Evolutionary conservation across 2,113 vertebrate species (phyloP).

Genomic region (Corapipo altera): DNA sequence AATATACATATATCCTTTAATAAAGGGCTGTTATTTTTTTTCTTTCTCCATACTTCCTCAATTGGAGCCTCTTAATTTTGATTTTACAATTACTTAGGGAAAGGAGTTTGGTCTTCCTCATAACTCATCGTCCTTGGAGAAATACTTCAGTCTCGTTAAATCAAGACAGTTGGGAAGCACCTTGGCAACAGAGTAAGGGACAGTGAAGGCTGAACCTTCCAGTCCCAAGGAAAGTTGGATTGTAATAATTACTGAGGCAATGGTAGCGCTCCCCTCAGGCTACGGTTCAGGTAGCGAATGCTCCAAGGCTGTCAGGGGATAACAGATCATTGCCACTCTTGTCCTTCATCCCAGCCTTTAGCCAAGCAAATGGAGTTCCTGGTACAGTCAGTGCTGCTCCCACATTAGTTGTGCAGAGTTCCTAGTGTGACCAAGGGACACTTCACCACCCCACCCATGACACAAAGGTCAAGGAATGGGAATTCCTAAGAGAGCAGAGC

Average conservation of each 20-base stretch:
- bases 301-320: not conserved
- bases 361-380: not conserved
- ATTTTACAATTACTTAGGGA: no score
- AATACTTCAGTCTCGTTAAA: no score
- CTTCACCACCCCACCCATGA: not conserved
- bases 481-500: not conserved
- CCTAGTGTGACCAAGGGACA: not conserved
- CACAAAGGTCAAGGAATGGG: not conserved
- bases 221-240: not conserved
- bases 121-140: no score
- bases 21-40: no score
- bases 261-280: not conserved
- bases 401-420: not conserved
- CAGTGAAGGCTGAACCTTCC: not conserved
- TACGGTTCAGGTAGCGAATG: not conserved
- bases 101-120: no score
- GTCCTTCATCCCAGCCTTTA: not conserved
- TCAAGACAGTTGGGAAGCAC: not conserved
- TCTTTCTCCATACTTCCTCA: no score
- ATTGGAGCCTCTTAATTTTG: no score
- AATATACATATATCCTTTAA: no score
- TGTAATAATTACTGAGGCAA: not conserved
- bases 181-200: not conserved
- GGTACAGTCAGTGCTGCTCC: not conserved
- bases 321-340: not conserved